phyloP scores from a whole-genome alignment of 2,797 vertebrate genomes.

The Tenualosa thibaudeaui region DNA sequence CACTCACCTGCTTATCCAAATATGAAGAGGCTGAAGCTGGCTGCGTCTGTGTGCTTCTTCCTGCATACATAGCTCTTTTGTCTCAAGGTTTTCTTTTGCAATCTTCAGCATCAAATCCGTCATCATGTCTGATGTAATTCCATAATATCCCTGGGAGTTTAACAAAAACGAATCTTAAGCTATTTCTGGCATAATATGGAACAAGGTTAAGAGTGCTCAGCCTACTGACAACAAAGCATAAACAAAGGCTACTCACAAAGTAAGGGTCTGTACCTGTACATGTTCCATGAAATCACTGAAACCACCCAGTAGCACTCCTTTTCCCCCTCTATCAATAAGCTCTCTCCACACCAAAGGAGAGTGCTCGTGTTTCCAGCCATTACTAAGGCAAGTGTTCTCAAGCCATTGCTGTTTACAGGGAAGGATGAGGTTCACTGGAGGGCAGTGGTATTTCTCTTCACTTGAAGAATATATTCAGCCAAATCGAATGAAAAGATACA shows the following conservation, averaged over 20 bases:
- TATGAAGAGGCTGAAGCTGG: slow-evolving; percentile 72
- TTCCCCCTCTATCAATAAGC: slow-evolving; percentile 84
- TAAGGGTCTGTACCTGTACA: slow-evolving; percentile 75
- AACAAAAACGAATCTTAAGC: neutral
- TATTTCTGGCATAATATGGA: neutral
- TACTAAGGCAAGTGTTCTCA: slow-evolving; percentile 70
- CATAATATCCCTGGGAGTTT: slow-evolving; percentile 80
- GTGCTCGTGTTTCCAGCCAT: slow-evolving; percentile 80
- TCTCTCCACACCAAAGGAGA: slow-evolving; percentile 95
- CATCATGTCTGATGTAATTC: slow-evolving; percentile 75
- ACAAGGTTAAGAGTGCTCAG: neutral
- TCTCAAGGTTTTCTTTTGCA: slow-evolving; percentile 81
- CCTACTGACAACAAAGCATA: neutral
- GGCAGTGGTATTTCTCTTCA: neutral
- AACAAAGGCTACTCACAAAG: neutral
- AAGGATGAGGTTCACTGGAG: neutral
- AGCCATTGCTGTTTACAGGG: slow-evolving; percentile 79
- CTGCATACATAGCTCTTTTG: slow-evolving; percentile 56
- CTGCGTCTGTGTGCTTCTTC: slow-evolving; percentile 65
- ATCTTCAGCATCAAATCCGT: slow-evolving; percentile 75
- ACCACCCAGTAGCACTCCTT: slow-evolving; percentile 85
- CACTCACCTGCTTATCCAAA: slow-evolving; percentile 89
- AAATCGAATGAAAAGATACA: neutral
- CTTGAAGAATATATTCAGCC: neutral
- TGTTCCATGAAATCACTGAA: slow-evolving; percentile 86